Percentiles rank a stretch among this genome's conserved stretches.
phyloP scores from a whole-genome alignment of 2,888 invertebrate species.

The Oscheius sp. region DNA sequence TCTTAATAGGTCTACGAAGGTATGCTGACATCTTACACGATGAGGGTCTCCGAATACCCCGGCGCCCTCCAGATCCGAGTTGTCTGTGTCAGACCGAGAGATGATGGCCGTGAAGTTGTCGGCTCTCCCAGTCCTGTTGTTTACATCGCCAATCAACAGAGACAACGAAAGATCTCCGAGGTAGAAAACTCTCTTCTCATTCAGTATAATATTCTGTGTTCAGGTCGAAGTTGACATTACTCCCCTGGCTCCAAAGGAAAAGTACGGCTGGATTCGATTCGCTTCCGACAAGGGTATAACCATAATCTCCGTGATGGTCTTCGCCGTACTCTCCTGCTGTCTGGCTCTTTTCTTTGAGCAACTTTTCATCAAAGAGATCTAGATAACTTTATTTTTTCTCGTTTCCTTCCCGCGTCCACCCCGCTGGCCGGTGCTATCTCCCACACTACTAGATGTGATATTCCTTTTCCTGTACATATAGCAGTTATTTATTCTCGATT shows the following conservation, averaged over 20 bases:
- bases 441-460: slow-evolving; percentile 5
- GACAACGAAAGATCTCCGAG: slow-evolving; percentile 10
- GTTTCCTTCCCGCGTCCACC: background rate
- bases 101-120: slow-evolving; percentile 34
- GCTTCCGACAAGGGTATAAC: slow-evolving; percentile 27
- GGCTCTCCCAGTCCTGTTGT: slow-evolving; percentile 47
- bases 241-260: background rate
- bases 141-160: slow-evolving; percentile 41
- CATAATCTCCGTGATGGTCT: slow-evolving; percentile 34
- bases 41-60: slow-evolving; percentile 78
- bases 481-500: slow-evolving; percentile 12
- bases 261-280: slow-evolving; percentile 4
- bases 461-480: slow-evolving; percentile 28
- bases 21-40: slow-evolving; percentile 77
- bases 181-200: background rate
- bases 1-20: slow-evolving; percentile 76
- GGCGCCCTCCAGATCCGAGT: slow-evolving; percentile 47
- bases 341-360: slow-evolving; percentile 39
- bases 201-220: background rate
- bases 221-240: slow-evolving; percentile 9
- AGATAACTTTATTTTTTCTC: background rate
- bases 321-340: slow-evolving; percentile 31
- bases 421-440: slow-evolving; percentile 31
- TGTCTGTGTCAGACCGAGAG: slow-evolving; percentile 36
- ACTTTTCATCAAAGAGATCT: slow-evolving; percentile 29